Evolutionary conservation across 2,888 invertebrate genomes (phyloP), one percentile per base, ranked within the genome.

Genomic region (Cataglyphis altisquamis): DNA sequence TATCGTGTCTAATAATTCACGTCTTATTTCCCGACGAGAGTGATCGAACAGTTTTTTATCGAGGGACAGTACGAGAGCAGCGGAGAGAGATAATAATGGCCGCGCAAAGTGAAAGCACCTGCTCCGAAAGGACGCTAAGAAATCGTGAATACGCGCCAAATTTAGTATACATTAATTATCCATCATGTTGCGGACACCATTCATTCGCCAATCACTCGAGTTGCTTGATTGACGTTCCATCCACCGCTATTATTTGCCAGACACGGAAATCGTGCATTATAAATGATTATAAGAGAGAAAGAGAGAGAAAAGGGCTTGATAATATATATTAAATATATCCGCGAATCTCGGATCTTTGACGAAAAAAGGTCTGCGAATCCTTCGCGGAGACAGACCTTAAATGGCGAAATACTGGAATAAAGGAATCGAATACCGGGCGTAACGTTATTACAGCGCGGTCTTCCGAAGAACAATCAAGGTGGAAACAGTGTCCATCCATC

Each of bases 151-250:
- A 70, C n/a, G 57, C 15, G 73, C 73, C 80, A 41, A 80, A 80
- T 72, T 73, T 72, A 29, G 70, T 21, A 25, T n/a, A 29, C 72
- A 72, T 80, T 60, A 80, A 80, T 80, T 73, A 73, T 80, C 57
- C 45, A 73, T 41, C 73, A 21, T 10, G n/a, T 52, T 52, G 41
- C 57, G 21, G 70, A 52, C 6, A 36, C 32, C 73, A 39, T 80
- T 60, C 21, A 57, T 80, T 18, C 29, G 57, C 21, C n/a, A 15
- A 66, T 66, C 75, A 66, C 25, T 39, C 57, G 12, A 62, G 48
- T 67, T 15, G 25, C 29, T 21, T 25, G 15, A 36, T 52, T 36
- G 12, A 55, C 68, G 48, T 12, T 15, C 32, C 63, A 45, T 36
- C 18, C 67, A 21, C 25, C 25, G 52, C n/a, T 64, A n/a, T 64